A percentile compares a stretch with the other conserved stretches of the same genome.
These are phyloP conservation scores for Napeogenes sylphis DNA, from an alignment of 2,888 invertebrate genomes.

Conservation along the genomic window DNA sequence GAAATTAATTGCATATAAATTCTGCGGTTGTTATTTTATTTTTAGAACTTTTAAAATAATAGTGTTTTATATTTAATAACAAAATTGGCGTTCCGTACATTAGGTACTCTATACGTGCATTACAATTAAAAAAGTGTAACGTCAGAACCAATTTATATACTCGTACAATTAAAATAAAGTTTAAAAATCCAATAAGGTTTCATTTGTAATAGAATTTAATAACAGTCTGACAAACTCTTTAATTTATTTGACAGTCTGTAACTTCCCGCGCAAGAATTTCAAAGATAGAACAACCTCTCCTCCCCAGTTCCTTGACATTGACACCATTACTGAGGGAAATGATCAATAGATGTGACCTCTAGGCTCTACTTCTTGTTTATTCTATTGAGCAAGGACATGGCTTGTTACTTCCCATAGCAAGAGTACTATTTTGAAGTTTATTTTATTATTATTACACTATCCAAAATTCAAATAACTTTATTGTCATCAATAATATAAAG, in stretches of 20 bases:
- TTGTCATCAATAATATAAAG: too few species aligned
- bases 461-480: too few species aligned
- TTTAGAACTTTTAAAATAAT: not conserved
- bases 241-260: not conserved
- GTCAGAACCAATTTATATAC: too few species aligned
- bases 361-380: constrained; percentile 1
- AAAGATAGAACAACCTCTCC: constrained; percentile 18
- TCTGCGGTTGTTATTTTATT: not conserved
- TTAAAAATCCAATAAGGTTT: too few species aligned
- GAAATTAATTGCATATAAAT: constrained; percentile 2
- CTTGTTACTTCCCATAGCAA: not conserved
- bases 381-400: constrained; percentile 15
- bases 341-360: constrained; percentile 32
- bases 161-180: too few species aligned
- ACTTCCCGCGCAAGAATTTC: constrained; percentile 24
- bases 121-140: too few species aligned
- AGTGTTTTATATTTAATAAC: too few species aligned
- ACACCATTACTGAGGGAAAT: constrained; percentile 21
- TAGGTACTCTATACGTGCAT: too few species aligned
- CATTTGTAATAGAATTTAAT: not conserved
- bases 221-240: not conserved
- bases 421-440: too few species aligned
- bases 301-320: constrained; percentile 26
- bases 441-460: too few species aligned
- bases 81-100: too few species aligned